These are phyloP conservation scores for Epizoanthus rinbou DNA, from an alignment of 92 coral and sea anemone species.

Conservation along the genomic window DNA sequence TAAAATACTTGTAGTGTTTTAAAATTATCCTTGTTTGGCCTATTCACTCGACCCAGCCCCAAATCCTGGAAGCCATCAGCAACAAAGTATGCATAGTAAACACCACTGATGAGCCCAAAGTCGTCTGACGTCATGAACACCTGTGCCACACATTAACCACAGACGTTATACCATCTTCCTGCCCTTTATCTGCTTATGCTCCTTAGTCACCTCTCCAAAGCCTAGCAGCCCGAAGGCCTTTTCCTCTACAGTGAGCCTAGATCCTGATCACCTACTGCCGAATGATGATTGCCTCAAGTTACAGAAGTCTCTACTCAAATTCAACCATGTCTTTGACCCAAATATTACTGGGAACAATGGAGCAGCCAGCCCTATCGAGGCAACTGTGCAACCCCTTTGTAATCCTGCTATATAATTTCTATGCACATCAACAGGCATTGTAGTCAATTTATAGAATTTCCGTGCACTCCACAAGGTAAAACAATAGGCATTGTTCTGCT, in stretches of 20 bases:
- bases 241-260: conserved; percentile 46
- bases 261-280: conserved; percentile 56
- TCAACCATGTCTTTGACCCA: conserved; percentile 4
- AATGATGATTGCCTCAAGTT: conserved; percentile 37
- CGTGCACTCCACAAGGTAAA: too few relatives aligned
- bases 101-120: conserved; percentile 44
- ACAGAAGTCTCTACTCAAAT: conserved; percentile 29
- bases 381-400: too few relatives aligned
- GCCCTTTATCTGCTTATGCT: conserved; percentile 25
- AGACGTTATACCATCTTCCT: conserved; percentile 6
- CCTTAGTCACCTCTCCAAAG: conserved; percentile 5
- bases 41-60: too few relatives aligned
- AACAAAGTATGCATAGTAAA: conserved; percentile 49
- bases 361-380: too few relatives aligned
- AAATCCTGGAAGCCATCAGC: too few relatives aligned
- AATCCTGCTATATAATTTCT: too few relatives aligned
- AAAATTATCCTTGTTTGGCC: too few relatives aligned
- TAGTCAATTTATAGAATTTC: too few relatives aligned
- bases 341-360: too few relatives aligned
- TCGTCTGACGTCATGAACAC: conserved; percentile 54
- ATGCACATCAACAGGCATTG: too few relatives aligned
- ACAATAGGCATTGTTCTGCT: too few relatives aligned
- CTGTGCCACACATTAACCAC: conserved; percentile 47
- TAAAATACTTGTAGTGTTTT: too few relatives aligned
- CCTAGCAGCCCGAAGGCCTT: conserved; percentile 23